Percentiles rank a stretch among this genome's conserved stretches.
Conservation (phyloP, 1,140 invertebrate species). For the Geopemphigus sp. region DNA sequence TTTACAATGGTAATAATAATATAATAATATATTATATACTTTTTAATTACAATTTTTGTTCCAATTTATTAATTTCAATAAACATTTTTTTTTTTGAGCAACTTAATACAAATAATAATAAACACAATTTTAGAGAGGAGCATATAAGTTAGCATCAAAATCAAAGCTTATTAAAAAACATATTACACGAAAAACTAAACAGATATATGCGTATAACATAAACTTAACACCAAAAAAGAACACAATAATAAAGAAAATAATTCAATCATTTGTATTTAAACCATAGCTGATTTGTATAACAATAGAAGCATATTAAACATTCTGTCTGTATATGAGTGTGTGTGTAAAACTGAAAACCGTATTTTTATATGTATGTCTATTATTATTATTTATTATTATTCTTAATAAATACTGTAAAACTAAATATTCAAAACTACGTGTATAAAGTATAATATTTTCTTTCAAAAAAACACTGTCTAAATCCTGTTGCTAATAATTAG, state of each 20-base stretch:
- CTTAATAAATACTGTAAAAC: slow-evolving; percentile 1
- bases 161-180: slow-evolving; percentile 24
- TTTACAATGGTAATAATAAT: slow-evolving; percentile 34
- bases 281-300: slow-evolving; percentile 21
- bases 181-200: slow-evolving; percentile 41
- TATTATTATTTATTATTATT: not conserved
- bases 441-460: not conserved
- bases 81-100: slow-evolving; percentile 28
- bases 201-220: slow-evolving; percentile 41
- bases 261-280: not conserved
- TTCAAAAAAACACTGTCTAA: slow-evolving; percentile 23
- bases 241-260: slow-evolving; percentile 19
- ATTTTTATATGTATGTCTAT: slow-evolving; percentile 4
- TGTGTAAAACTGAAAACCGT: slow-evolving; percentile 41
- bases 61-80: slow-evolving; percentile 2
- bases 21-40: slow-evolving; percentile 16
- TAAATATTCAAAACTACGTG: slow-evolving; percentile 27
- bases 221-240: slow-evolving; percentile 47
- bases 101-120: slow-evolving; percentile 42
- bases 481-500: not conserved
- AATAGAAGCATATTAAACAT: slow-evolving; percentile 11
- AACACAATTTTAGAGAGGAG: slow-evolving; percentile 13
- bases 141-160: slow-evolving; percentile 5
- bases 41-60: slow-evolving; percentile 29
- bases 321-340: slow-evolving; percentile 27